phyloP scores from a whole-genome alignment of 2,113 vertebrate species.

The Gasterosteus aculeatus region DNA sequence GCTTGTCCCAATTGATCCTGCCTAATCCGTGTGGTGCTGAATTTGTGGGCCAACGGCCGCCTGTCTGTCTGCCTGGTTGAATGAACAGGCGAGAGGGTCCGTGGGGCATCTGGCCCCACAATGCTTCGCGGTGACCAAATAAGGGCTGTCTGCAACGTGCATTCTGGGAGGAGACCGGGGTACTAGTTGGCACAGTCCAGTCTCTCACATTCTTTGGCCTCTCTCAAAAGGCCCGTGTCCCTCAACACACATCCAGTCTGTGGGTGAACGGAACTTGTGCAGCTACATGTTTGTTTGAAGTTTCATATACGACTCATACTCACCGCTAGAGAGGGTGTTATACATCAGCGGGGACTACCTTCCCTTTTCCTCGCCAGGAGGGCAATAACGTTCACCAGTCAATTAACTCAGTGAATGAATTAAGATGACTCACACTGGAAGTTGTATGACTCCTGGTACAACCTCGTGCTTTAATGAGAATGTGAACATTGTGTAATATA shows the following conservation, averaged over 20 bases:
- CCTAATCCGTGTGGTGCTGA: slow-evolving; percentile 42
- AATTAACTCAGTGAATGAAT: slow-evolving; percentile 12
- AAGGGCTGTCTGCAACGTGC: slow-evolving; percentile 73
- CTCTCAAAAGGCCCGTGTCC: slow-evolving; percentile 71
- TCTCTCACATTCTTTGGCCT: slow-evolving; percentile 63
- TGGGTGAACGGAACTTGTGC: slow-evolving; percentile 16
- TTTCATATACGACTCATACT: not conserved
- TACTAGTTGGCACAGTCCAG: slow-evolving; percentile 70
- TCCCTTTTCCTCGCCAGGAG: not conserved
- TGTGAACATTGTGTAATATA: slow-evolving; percentile 19
- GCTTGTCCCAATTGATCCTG: slow-evolving; percentile 54
- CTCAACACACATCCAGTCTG: slow-evolving; percentile 49
- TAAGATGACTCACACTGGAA: not conserved
- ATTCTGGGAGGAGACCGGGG: slow-evolving; percentile 63
- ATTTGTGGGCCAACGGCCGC: slow-evolving; percentile 55
- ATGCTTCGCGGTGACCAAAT: slow-evolving; percentile 73
- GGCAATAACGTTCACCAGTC: not conserved
- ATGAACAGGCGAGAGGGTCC: slow-evolving; percentile 53
- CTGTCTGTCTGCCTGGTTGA: slow-evolving; percentile 64
- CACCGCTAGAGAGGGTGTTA: not conserved
- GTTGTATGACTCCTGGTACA: not conserved
- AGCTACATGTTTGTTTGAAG: slow-evolving; percentile 24
- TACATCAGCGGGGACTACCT: not conserved
- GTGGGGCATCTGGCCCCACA: slow-evolving; percentile 49
- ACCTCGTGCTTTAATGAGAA: not conserved